Evolutionary conservation across 2,797 vertebrate genomes (phyloP).

Genomic region (Crenuchus spilurus): DNA sequence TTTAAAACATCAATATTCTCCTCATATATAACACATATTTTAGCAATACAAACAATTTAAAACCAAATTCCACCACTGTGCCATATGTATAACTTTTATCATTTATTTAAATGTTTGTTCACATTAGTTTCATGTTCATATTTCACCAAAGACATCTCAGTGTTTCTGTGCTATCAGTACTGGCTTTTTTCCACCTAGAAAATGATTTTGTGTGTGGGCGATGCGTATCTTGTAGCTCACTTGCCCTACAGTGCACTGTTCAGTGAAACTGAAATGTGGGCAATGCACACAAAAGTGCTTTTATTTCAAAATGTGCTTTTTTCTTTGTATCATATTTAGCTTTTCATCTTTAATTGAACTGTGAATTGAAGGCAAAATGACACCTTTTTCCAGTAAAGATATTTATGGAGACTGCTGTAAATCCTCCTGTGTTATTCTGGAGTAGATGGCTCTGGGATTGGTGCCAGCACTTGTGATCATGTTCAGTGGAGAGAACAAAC

Average conservation of each 20-base stretch:
- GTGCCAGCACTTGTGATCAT: conserved; percentile 10
- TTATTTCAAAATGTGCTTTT: background rate
- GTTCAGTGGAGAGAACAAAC: background rate
- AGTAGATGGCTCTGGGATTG: background rate
- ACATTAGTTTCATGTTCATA: too few relatives aligned
- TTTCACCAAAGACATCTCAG: too few relatives aligned
- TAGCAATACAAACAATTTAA: too few relatives aligned
- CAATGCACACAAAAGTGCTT: background rate
- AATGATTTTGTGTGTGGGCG: background rate
- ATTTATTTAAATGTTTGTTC: too few relatives aligned
- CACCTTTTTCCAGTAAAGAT: background rate
- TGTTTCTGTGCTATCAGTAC: background rate
- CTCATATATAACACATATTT: too few relatives aligned
- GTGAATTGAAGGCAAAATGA: too few relatives aligned
- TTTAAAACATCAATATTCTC: too few relatives aligned
- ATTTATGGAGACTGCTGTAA: background rate
- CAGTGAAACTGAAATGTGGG: background rate
- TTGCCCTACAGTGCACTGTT: background rate
- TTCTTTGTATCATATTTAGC: background rate
- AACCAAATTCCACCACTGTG: too few relatives aligned
- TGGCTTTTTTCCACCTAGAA: background rate
- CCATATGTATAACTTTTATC: too few relatives aligned
- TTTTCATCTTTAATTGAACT: background rate
- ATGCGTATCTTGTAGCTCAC: background rate
- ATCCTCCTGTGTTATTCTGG: background rate